Evolutionary conservation across 2,113 vertebrate genomes (phyloP), one percentile per base, ranked within the genome.

Genomic region (Cairina moschata): DNA sequence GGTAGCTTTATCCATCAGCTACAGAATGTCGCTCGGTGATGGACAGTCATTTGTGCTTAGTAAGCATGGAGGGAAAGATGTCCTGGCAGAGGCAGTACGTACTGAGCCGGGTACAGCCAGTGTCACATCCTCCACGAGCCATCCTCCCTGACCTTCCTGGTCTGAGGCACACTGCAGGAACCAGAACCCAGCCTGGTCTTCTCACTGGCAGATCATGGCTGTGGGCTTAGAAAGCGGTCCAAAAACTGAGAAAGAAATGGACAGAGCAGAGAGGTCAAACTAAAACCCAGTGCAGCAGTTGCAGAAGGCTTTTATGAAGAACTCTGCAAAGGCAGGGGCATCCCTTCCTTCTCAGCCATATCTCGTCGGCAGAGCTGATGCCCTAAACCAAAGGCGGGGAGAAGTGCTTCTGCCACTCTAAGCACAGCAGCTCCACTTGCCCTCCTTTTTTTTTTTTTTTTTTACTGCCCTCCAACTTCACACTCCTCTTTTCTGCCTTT

Each of bases 381-480:
- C 46, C 46, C 46, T 48, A 48, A 13, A 38, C 36, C 73, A 5
- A 8, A 18, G 23, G 26, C 55, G 11, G 60, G 31, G 9, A 23
- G 29, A 22, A 29, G 25, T 16, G 21, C 9, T 48, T 26, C 32
- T 13, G 46, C 40, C 1, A 34, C 46, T 34, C 3, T 5, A 38
- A 56, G 48, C 0, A 2, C 71, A 14, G 0, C 0, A 3, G 67
- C 44, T 20, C 50, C 17, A 17, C 17, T 16, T 6, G 16, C 65
- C 55, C 76, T 34, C 34, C 68, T 54, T 38, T 38, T 38, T 38
- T 38, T 38, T 38, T 26, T 36, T 36, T 36, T 36, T 31, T 46
- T 42, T 21, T 26, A 38, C 13, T 32, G 32, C 32, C 55, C 50
- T 52, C 16, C 5, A 73, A 38, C 25, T 11, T 36, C 3, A 4